phyloP scores from a whole-genome alignment of 2,888 invertebrate genomes.

The Acronicta psi region DNA sequence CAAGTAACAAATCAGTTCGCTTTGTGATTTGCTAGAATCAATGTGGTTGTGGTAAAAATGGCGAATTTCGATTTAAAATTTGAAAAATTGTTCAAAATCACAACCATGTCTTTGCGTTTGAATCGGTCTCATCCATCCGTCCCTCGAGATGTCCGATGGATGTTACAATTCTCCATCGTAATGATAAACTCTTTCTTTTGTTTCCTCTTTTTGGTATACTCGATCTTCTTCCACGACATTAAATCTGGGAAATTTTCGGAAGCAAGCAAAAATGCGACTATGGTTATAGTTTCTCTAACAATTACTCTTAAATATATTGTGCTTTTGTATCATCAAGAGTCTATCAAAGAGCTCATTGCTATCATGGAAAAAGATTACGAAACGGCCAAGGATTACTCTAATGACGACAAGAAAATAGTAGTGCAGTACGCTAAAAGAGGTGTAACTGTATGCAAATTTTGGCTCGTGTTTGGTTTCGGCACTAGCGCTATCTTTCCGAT shows the following conservation, averaged over 20 bases:
- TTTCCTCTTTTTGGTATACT: conserved; percentile 58
- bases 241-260: conserved; percentile 61
- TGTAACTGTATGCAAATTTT: conserved; percentile 64
- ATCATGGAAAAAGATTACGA: conserved; percentile 69
- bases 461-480: conserved; percentile 60
- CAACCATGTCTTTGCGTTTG: conserved; percentile 58
- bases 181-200: conserved; percentile 31
- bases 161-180: conserved; percentile 51
- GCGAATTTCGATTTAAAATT: conserved; percentile 53
- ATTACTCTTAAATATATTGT: conserved; percentile 67
- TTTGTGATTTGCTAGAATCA: conserved; percentile 2
- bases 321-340: conserved; percentile 60
- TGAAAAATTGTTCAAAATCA: conserved; percentile 61
- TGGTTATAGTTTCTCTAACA: conserved; percentile 66
- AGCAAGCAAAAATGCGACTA: conserved; percentile 69
- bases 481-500: conserved; percentile 67
- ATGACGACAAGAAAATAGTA: conserved; percentile 65
- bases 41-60: conserved; percentile 37
- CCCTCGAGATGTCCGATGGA: conserved; percentile 58
- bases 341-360: conserved; percentile 61
- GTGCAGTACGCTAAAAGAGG: conserved; percentile 63
- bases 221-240: conserved; percentile 66
- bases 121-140: conserved; percentile 65
- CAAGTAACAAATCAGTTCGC: conserved; percentile 5
- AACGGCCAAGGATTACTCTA: conserved; percentile 51